Percentiles rank a stretch among this genome's conserved stretches.
Conservation (phyloP, 37 sponge, comb jelly and placozoan species). For the Agelas oroides region DNA sequence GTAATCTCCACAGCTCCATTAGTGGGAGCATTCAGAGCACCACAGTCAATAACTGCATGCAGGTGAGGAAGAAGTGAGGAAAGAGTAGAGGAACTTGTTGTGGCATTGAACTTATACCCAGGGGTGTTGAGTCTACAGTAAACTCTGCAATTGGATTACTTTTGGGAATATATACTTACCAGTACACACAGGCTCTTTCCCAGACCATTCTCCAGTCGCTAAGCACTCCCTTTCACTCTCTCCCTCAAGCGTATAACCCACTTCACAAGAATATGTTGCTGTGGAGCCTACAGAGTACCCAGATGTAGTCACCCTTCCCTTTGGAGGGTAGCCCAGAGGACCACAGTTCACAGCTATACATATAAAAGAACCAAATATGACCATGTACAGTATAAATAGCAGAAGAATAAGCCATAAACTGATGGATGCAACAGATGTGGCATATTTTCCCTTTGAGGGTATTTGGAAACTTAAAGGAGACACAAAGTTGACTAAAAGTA, state of each 20-base stretch:
- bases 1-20: conserved; percentile 42
- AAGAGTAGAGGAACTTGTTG: background rate
- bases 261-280: conserved; percentile 43
- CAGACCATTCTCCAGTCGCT: conserved; percentile 58
- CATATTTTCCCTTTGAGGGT: too few species aligned
- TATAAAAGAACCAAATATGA: too few species aligned
- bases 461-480: too few species aligned
- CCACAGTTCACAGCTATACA: conserved; percentile 37
- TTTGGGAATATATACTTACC: conserved; percentile 31
- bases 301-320: conserved; percentile 21
- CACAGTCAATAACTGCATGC: conserved; percentile 38
- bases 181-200: conserved; percentile 58
- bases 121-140: too few species aligned
- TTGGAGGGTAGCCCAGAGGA: conserved; percentile 11
- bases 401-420: too few species aligned
- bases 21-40: conserved; percentile 20
- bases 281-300: conserved; percentile 8
- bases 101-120: background rate
- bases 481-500: too few species aligned
- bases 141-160: too few species aligned
- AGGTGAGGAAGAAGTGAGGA: too few species aligned
- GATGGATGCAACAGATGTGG: too few species aligned
- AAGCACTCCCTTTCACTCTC: conserved; percentile 18
- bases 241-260: conserved; percentile 54
- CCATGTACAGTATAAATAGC: too few species aligned